Base-by-base conservation (phyloP, 2,113 vertebrate species). In the Otus sunia region DNA sequence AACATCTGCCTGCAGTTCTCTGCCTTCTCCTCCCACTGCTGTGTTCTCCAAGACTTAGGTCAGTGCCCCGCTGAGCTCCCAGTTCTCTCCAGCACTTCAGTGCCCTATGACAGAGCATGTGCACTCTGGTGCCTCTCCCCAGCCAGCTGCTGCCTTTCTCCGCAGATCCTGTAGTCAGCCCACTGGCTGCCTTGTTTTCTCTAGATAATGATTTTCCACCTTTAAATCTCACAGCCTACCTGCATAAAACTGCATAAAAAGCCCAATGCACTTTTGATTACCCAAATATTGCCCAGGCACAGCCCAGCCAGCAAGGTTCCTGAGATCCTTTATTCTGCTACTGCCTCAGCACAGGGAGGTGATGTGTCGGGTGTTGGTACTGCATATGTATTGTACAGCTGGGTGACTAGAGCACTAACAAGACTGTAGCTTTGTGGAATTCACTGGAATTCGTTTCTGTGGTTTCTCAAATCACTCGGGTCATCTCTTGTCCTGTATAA, bases 91-190 rank as follows among this genome's bases (percentile, higher is more conserved):
- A 45, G 39, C 22, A 6, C 29, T 37, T 49, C 60, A 58, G 41
- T 5, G 41, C 15, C 3, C 36, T 56, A 0, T 1, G 0, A 27
- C 45, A 29, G 29, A 68, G 29, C 30, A n/a, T 0, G 7, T 34
- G 20, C 4, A 0, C n/a, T 52, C 39, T 50, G 37, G 23, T 64
- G 47, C 36, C 52, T 60, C 1, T 0, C 12, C 34, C 22, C 64
- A n/a, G 30, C 27, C 50, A 56, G 34, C 63, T 45, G n/a, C 53
- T 3, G 1, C 36, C 36, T 88, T 81, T 47, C 78, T 60, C 45
- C 64, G 64, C 26, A 58, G 39, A 56, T 25, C 20, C 78, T 60
- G 29, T 37, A 37, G 19, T 37, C 60, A 52, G 50, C n/a, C 17
- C 39, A 23, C 11, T 32, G 39, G 12, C 21, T 43, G 55, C 73